These are phyloP conservation scores for Elmis aenea DNA, from an alignment of 2,888 invertebrate species.

Conservation along the genomic window DNA sequence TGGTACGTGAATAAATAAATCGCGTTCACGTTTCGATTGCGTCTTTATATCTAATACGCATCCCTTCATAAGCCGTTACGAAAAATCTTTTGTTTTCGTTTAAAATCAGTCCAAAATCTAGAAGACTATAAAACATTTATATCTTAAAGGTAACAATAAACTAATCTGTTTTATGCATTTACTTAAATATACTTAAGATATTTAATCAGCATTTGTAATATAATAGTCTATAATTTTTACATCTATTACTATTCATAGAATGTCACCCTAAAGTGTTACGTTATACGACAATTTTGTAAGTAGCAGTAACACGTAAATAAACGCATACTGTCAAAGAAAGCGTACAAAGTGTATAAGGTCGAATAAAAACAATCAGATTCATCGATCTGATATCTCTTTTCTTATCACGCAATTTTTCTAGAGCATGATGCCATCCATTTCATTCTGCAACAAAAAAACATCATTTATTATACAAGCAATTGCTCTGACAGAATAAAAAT, in stretches of 20 bases:
- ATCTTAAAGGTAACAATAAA: constrained; percentile 16
- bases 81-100: constrained; percentile 13
- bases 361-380: background rate
- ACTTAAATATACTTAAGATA: constrained; percentile 3
- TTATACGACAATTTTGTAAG: constrained; percentile 16
- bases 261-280: constrained; percentile 9
- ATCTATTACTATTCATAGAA: constrained; percentile 13
- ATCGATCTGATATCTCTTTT: background rate
- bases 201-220: constrained; percentile 6
- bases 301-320: constrained; percentile 11
- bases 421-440: constrained; percentile 30
- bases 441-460: constrained; percentile 26
- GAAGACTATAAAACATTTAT: constrained; percentile 28
- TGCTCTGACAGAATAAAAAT: too few species aligned
- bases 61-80: constrained; percentile 7
- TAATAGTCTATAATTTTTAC: constrained; percentile 17
- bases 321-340: constrained; percentile 18
- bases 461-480: background rate
- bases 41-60: constrained; percentile 11
- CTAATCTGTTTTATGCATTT: constrained; percentile 10
- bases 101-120: constrained; percentile 32
- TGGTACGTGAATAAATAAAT: too few species aligned
- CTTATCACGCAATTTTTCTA: constrained; percentile 16
- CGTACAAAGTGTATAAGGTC: constrained; percentile 4
- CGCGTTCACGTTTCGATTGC: constrained; percentile 2